Evolutionary conservation across 2,797 vertebrate species (phyloP), one percentile per base, ranked within the genome.

Genomic region (Salmo trutta): DNA sequence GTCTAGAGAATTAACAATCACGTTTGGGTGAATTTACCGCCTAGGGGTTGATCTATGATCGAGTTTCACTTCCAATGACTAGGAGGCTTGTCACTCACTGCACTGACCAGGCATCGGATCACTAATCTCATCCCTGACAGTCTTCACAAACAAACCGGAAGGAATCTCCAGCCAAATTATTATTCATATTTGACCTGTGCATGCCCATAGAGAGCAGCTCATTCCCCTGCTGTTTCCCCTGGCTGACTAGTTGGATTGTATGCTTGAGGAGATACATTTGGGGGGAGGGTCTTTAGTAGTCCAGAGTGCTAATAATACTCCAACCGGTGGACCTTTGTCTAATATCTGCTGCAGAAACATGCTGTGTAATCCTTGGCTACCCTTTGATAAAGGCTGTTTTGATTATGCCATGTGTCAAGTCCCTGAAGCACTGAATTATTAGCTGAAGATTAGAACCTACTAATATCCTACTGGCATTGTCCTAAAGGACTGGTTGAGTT

Each of bases 1-100:
- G 91, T 88, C 76, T 83, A 94, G 93, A 90, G 90, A 93, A 90
- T 93, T 90, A 93, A 90, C 91, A 77, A 88, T 87, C 85, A 90
- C 89, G 86, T 87, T 79, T 82, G 47, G 69, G 7, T 52, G 19
- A 24, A 16, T 68, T 31, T 36, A 68, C 65, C 3, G 7, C 1
- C 15, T 4, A 62, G 19, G 54, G 88, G 86, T 90, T 86, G 75
- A 6, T 31, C 65, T 67, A 16, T 84, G 83, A 56, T 92, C 88
- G 71, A 79, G 84, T 92, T 91, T 83, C 91, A 90, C 86, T 75
- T 71, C 59, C 83, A 86, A 80, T 90, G 89, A 91, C 66, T 68
- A 89, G 77, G 85, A 85, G 84, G 82, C 88, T 87, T 93, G 91
- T 93, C 92, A 92, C 86, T 92, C 88, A 88, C 90, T 90, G n/a